A percentile compares a stretch with the other conserved stretches of the same genome.
phyloP scores from a whole-genome alignment of 1,140 invertebrate species.

The Glossosoma conforme region DNA sequence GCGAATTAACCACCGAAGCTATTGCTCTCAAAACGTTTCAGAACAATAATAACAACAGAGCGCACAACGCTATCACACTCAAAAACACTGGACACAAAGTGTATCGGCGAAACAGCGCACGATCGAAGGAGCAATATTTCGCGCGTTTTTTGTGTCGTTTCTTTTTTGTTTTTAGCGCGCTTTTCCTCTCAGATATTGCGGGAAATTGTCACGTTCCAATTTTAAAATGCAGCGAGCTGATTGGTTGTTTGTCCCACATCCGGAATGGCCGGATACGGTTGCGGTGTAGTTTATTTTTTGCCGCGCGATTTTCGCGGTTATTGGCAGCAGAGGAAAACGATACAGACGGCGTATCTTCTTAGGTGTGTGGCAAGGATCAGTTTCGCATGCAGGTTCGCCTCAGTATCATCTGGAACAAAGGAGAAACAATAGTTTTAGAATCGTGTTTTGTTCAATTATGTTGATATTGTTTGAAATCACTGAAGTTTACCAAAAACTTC shows the following conservation, averaged over 20 bases:
- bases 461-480: too few relatives aligned
- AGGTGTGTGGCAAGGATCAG: too few relatives aligned
- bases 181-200: conserved; percentile 5
- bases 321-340: too few relatives aligned
- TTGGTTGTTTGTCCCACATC: conserved; percentile 18
- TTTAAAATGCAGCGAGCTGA: conserved; percentile 21
- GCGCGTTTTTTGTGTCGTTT: background rate
- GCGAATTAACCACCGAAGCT: too few relatives aligned
- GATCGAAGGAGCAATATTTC: background rate
- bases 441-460: too few relatives aligned
- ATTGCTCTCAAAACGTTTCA: background rate
- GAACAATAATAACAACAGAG: background rate
- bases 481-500: too few relatives aligned
- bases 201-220: conserved; percentile 19
- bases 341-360: too few relatives aligned
- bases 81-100: background rate
- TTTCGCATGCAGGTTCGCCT: too few relatives aligned
- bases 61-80: background rate
- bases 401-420: too few relatives aligned
- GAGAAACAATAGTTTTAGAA: too few relatives aligned
- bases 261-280: background rate
- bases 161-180: background rate
- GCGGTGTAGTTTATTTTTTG: too few relatives aligned
- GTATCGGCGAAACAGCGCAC: background rate
- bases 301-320: too few relatives aligned